Base-by-base conservation (phyloP, 2,888 invertebrate genomes). In the Lordiphosa fenestrarum region DNA sequence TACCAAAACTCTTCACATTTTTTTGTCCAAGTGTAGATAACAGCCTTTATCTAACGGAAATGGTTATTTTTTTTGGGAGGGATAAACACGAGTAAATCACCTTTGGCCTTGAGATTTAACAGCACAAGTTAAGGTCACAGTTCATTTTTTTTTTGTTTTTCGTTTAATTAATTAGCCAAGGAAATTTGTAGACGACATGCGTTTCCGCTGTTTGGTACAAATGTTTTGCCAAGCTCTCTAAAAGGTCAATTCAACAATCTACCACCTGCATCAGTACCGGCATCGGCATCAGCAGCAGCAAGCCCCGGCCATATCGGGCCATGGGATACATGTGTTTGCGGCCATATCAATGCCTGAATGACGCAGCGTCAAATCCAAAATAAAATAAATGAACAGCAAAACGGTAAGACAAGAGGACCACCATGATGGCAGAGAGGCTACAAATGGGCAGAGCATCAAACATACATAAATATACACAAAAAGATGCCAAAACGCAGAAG, bases 401-500 rank as follows among this genome's bases (percentile, higher is more conserved):
- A 75, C 76, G 76, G 69, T 75, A 67, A 71, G 84, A 78, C 80
- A 82, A 78, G 83, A 84, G 83, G 80, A 80, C 80, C 80, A 80
- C 80, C 80, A 84, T 80, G 78, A 67, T 78, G 84, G 65, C 70
- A 58, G 56, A 41, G 25, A 39, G 66, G 62, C 83, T 82, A 72
- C 78, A 84, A 80, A 80, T 80, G 84, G 84, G 71, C 80, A 80
- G 78, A 70, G 84, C 66, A 78, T 74, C 63, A 13, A 30, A 30
- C 30, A 69, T 60, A 60, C 57, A 58, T 67, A 62, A 42, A 12
- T 38, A 44, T 35, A 42, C 25, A 37, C 52, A 56, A 62, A 73
- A 77, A 66, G 66, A 84, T 81, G 82, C 77, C 84, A 81, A 84
- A 62, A 74, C 62, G 63, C 53, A 39, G 40, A 57, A 59, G 56